Percentiles rank a stretch among this genome's conserved stretches.
phyloP scores from a whole-genome alignment of 2,888 invertebrate species.

The Protonemura montana region DNA sequence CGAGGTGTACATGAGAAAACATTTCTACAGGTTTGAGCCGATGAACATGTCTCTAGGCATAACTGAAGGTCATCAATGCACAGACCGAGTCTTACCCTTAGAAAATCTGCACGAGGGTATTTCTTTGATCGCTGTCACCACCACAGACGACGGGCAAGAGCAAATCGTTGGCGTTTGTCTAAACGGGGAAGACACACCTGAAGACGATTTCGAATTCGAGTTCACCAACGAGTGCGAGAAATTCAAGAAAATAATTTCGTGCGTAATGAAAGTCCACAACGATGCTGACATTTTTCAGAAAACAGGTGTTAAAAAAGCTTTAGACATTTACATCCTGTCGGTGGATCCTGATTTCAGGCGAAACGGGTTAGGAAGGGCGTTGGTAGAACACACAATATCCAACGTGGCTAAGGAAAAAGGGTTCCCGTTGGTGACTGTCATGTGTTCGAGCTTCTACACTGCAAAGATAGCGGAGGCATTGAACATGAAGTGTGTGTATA shows the following conservation, averaged over 20 bases:
- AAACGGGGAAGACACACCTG: slow-evolving; percentile 41
- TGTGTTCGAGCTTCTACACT: slow-evolving; percentile 39
- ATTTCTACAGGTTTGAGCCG: slow-evolving; percentile 36
- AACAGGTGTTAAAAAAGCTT: slow-evolving; percentile 1
- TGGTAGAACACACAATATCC: slow-evolving; percentile 35
- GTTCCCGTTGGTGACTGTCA: slow-evolving; percentile 23
- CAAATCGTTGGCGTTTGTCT: slow-evolving; percentile 37
- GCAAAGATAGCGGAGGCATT: slow-evolving; percentile 22
- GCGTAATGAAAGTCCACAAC: background rate
- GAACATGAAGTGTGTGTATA: slow-evolving; percentile 41
- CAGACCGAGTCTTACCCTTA: background rate
- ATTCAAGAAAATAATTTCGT: background rate
- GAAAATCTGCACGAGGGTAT: slow-evolving; percentile 26
- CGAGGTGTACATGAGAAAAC: slow-evolving; percentile 16
- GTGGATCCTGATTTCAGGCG: slow-evolving; percentile 33
- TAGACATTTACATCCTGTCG: slow-evolving; percentile 35
- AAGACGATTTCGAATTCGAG: background rate
- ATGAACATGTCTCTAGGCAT: slow-evolving; percentile 28
- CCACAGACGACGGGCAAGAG: background rate
- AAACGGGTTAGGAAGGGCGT: slow-evolving; percentile 30
- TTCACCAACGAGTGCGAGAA: background rate
- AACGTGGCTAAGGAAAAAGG: slow-evolving; percentile 28
- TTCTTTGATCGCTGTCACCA: slow-evolving; percentile 30
- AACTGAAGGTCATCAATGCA: background rate
- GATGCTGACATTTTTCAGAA: slow-evolving; percentile 35